phyloP scores from a whole-genome alignment of 2,113 vertebrate species.

The Irena cyanogastra region DNA sequence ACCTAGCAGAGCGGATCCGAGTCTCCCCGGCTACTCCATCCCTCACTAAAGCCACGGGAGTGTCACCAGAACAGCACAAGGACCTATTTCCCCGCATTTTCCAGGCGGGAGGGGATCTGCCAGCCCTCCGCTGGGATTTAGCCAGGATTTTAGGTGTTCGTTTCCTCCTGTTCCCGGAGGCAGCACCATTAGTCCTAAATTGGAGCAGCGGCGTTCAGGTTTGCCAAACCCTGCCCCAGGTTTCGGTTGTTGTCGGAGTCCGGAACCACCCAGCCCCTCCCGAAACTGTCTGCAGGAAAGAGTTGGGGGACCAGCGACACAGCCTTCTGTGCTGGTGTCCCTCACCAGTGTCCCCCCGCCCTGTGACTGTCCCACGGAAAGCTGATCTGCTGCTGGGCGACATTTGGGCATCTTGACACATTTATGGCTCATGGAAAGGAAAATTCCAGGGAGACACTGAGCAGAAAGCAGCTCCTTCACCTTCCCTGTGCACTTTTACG shows the following conservation, averaged over 20 bases:
- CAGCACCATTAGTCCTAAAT: neutral
- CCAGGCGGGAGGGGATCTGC: neutral
- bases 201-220: neutral
- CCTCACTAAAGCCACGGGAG: accelerated
- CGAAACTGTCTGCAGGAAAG: neutral
- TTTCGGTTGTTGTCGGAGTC: neutral
- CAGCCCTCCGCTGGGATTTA: neutral
- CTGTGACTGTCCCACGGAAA: neutral
- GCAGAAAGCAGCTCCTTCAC: neutral
- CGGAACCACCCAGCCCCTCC: neutral
- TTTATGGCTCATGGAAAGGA: neutral
- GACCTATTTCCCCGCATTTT: neutral
- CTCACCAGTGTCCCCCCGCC: neutral
- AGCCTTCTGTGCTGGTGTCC: neutral
- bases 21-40: neutral
- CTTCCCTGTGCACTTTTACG: neutral
- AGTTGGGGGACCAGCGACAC: neutral
- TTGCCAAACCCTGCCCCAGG: neutral
- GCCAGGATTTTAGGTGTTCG: neutral
- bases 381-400: neutral
- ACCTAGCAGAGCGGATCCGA: neutral
- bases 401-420: neutral
- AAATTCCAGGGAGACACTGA: neutral
- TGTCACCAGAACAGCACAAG: neutral
- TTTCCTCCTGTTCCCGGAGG: neutral